Base-by-base conservation (phyloP, 1,140 invertebrate species). In the Dendroctonus valens region DNA sequence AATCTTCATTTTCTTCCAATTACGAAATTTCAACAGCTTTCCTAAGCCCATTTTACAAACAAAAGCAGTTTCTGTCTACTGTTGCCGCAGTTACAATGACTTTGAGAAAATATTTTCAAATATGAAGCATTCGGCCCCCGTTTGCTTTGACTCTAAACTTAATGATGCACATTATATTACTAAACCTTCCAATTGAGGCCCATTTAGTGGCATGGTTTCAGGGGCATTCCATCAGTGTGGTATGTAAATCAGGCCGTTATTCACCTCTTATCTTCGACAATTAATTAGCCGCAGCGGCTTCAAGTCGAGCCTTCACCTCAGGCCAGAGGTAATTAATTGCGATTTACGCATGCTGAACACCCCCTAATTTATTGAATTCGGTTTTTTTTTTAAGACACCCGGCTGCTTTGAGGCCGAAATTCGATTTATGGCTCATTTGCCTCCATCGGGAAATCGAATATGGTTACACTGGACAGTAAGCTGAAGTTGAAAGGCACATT, bases 191-290 rank as follows among this genome's bases (percentile, higher is more conserved):
- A 26, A 26, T 26, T 26, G 26, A 26, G 26, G 26, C 26, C 26
- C 26, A 26, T 26, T 26, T 26, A 26, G 26, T 26, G 26, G 26
- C 26, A 26, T 26, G 26, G 26, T 26, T 26, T 26, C 26, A 26
- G 26, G 26, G 26, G 53, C 8, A 55, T 55, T 55, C 53, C 53
- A 55, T 55, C 53, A 40, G 26, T 26, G 53, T 55, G 41, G 14
- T 46, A 59, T 59, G 55, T 59, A 59, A 59, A 59, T 59, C 55
- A 59, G 41, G 55, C 42, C 59, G 59, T 60, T 60, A 49, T 51
- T 60, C 41, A 41, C 39, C 59, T 51, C 46, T 60, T 60, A 60
- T 60, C 59, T 60, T 12, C 5, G 46, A 51, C 59, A 60, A 60
- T 60, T 60, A 60, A 60, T 60, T 60, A 60, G 59, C 37, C 44